Conservation (phyloP, 2,113 vertebrate genomes). For the Rhabdomys dilectus region DNA sequence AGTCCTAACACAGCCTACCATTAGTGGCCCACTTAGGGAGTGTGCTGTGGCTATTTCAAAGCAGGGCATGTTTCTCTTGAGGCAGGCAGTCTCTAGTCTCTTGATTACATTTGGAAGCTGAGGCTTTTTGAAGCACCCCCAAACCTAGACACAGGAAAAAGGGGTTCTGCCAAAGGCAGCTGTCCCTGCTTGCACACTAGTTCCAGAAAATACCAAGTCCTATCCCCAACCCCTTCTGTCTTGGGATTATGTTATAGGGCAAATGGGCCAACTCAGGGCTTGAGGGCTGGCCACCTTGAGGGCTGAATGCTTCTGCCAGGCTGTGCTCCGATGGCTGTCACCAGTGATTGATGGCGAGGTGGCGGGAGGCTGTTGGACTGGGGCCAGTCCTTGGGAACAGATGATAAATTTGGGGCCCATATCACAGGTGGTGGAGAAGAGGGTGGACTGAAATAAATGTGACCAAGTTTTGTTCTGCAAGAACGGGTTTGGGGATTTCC, state of each 20-base stretch:
- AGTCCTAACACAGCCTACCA: neutral
- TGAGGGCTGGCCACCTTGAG: conserved; percentile 68
- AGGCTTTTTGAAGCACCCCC: neutral
- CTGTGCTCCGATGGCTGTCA: conserved; percentile 80
- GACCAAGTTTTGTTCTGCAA: conserved; percentile 68
- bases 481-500: conserved; percentile 46
- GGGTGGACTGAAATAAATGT: conserved; percentile 82
- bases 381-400: conserved; percentile 76
- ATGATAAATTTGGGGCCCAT: conserved; percentile 82
- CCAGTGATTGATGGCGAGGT: conserved; percentile 81
- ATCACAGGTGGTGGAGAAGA: conserved; percentile 80
- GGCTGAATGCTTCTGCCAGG: conserved; percentile 70
- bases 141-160: neutral
- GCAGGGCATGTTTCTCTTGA: neutral
- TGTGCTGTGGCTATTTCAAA: rapidly evolving
- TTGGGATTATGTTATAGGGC: conserved; percentile 63
- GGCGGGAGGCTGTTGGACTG: conserved; percentile 47
- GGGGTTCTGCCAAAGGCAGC: neutral
- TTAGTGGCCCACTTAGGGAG: neutral
- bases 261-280: conserved; percentile 67
- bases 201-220: conserved; percentile 20
- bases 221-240: neutral
- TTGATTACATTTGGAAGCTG: neutral
- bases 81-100: neutral
- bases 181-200: neutral